Percentiles rank a stretch among this genome's conserved stretches.
Conservation (phyloP, 2,113 vertebrate species). For the Lynx canadensis region DNA sequence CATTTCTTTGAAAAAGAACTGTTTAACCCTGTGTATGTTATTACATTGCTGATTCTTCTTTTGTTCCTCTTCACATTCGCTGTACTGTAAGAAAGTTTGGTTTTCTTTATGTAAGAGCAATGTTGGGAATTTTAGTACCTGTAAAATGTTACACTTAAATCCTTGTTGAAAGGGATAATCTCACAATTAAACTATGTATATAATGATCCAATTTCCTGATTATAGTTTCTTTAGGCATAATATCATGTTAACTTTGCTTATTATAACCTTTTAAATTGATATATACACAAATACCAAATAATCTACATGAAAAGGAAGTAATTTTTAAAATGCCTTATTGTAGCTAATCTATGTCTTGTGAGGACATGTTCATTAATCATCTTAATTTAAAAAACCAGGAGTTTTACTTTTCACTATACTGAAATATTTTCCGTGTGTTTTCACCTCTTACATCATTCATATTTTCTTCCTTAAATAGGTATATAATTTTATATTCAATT, state of each 20-base stretch:
- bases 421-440: background rate
- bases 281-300: background rate
- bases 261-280: background rate
- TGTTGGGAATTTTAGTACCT: background rate
- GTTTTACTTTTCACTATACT: background rate
- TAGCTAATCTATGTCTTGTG: background rate
- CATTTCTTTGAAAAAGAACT: conserved; percentile 76
- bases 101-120: conserved; percentile 27
- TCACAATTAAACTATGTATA: background rate
- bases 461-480: background rate
- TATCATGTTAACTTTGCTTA: background rate
- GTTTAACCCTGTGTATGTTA: conserved; percentile 80
- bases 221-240: background rate
- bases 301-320: background rate
- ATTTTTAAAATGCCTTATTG: background rate
- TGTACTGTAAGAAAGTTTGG: background rate
- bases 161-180: background rate
- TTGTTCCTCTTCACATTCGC: conserved; percentile 17
- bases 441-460: background rate
- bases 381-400: background rate
- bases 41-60: background rate
- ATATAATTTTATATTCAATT: background rate
- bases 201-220: background rate
- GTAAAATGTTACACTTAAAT: background rate
- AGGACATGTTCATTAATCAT: background rate